Evolutionary conservation across 2,888 invertebrate genomes (phyloP).

Genomic region (Phengaris arion): DNA sequence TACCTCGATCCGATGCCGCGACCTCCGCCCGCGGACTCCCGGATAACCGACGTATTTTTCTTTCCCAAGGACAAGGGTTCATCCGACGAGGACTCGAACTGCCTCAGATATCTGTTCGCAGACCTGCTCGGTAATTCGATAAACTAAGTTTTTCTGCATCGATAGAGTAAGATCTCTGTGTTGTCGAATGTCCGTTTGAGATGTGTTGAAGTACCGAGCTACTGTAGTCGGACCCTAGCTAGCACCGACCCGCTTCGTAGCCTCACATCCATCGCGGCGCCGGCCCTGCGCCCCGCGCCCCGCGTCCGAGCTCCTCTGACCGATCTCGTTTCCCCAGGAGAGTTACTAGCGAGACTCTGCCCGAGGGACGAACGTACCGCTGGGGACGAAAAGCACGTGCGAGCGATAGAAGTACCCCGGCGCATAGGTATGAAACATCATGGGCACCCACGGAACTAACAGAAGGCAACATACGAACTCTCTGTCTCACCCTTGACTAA

Average conservation of each 20-base stretch:
- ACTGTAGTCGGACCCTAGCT: constrained; percentile 50
- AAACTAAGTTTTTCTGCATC: constrained; percentile 48
- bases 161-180: constrained; percentile 63
- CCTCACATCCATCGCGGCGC: constrained; percentile 41
- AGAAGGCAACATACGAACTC: constrained; percentile 32
- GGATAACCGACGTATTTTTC: constrained; percentile 60
- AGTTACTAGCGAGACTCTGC: constrained; percentile 63
- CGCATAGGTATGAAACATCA: constrained; percentile 50
- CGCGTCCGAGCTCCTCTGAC: constrained; percentile 39
- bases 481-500: constrained; percentile 35
- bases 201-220: constrained; percentile 51
- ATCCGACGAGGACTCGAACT: constrained; percentile 81
- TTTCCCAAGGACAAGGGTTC: constrained; percentile 73
- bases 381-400: constrained; percentile 41
- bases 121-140: constrained; percentile 81
- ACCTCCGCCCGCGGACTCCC: constrained; percentile 35
- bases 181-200: constrained; percentile 64
- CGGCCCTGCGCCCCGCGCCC: constrained; percentile 29
- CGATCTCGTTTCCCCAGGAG: constrained; percentile 62
- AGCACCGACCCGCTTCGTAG: constrained; percentile 49
- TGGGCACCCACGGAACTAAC: constrained; percentile 42
- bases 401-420: constrained; percentile 44
- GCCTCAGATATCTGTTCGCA: constrained; percentile 85
- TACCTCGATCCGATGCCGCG: constrained; percentile 33
- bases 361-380: constrained; percentile 44